Base-by-base conservation (phyloP, 2,113 vertebrate species). In the Numenius arquata region DNA sequence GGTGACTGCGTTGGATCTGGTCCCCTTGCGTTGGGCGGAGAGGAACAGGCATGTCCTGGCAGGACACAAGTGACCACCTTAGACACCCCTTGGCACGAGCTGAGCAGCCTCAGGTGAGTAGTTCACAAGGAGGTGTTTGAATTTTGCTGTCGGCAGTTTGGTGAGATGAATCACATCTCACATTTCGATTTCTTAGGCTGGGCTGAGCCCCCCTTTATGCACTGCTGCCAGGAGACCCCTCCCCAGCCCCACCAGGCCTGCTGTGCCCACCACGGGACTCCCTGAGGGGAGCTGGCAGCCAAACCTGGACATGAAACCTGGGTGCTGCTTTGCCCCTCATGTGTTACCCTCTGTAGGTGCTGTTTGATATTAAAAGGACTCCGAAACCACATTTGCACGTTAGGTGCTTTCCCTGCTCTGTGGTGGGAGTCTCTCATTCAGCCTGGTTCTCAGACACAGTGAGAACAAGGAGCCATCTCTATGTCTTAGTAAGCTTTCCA, bases 341-440 rank as follows among this genome's bases (percentile, higher is more conserved):
- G 45, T 47, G 47, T 41, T 45, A 74, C 61, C 11, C 58, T 63
- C 38, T 53, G 30, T 20, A 13, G 32, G 52, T 27, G 65, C 65
- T 43, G 26, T 38, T 78, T 55, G 74, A 18, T 72, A 22, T 47
- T 36, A 30, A 26, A 63, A 45, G 55, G 61, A 4, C 56, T 59
- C 77, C 0, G 34, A 85, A 96, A 94, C 59, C 6, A 7, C 45
- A 56, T 41, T 13, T 48, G 50, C 45, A 59, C 16, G 0, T 90
- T 50, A 41, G 94, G 94, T 86, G 92, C 79, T 95, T 90, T 73
- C 94, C 82, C 90, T 80, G 67, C 55, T 47, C 67, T 14, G 34
- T 15, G 92, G 21, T 83, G 75, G 90, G 92, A 95, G 82, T 74
- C 79, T 56, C 29, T 90, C 32, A 29, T 59, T 40, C 75, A 67